A percentile compares a stretch with the other conserved stretches of the same genome.
These are phyloP conservation scores for Bradypus variegatus DNA, from an alignment of 2,797 vertebrate species.

Conservation along the genomic window DNA sequence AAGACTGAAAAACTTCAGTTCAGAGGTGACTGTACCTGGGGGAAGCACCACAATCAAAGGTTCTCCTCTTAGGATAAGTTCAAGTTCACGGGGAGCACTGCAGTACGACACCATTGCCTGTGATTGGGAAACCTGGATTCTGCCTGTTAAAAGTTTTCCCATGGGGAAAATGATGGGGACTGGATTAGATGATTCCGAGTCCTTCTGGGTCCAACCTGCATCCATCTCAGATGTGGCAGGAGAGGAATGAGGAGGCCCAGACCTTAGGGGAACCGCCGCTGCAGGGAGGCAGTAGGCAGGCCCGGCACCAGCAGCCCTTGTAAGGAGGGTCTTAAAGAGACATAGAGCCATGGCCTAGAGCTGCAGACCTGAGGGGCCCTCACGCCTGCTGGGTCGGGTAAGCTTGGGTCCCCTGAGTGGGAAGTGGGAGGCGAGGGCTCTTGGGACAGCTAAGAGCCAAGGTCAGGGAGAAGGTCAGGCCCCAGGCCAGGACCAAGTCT, in stretches of 20 bases:
- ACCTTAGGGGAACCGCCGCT: background rate
- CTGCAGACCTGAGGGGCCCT: background rate
- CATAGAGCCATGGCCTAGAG: background rate
- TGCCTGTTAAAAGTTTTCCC: background rate
- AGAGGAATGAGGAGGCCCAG: background rate
- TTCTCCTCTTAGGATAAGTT: background rate
- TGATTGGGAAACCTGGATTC: background rate
- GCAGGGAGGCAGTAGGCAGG: background rate
- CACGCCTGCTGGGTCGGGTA: background rate
- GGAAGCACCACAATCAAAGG: background rate
- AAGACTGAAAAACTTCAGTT: background rate
- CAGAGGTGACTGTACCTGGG: background rate
- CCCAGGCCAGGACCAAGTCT: background rate
- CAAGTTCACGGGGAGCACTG: background rate
- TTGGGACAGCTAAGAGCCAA: background rate
- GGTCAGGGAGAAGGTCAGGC: background rate
- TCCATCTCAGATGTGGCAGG: background rate
- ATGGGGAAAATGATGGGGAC: background rate
- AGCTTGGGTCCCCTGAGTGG: background rate
- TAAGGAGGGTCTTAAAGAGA: background rate
- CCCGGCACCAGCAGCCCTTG: background rate
- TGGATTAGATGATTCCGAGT: background rate
- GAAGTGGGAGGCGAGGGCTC: background rate
- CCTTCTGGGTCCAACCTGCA: background rate
- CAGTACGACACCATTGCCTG: accelerated